Conservation (phyloP, 2,888 invertebrate species). For the Mimachlamys varia region DNA sequence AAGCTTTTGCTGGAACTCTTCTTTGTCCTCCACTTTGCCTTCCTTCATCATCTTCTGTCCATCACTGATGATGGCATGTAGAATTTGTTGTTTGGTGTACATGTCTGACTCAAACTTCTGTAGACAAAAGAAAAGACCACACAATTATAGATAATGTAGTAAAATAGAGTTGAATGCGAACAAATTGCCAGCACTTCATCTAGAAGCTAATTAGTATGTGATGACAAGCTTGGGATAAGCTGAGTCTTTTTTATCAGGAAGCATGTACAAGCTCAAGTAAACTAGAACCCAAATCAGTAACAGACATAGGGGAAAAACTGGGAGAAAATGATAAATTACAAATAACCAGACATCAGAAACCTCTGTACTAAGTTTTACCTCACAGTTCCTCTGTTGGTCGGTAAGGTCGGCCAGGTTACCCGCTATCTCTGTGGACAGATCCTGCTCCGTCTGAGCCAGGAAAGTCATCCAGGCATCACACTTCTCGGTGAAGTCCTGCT, state of each 20-base stretch:
- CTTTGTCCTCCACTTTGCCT: slow-evolving; percentile 72
- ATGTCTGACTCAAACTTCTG: slow-evolving; percentile 78
- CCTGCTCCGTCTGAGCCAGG: slow-evolving; percentile 76
- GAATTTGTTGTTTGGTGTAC: slow-evolving; percentile 76
- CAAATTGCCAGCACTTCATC: too few relatives aligned
- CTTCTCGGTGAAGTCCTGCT: slow-evolving; percentile 78
- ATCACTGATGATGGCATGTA: slow-evolving; percentile 78
- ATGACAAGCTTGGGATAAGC: too few relatives aligned
- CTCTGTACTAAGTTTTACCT: slow-evolving; percentile 62
- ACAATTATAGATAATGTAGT: background rate
- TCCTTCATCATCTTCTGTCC: slow-evolving; percentile 75
- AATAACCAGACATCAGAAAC: too few relatives aligned
- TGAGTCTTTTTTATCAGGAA: too few relatives aligned
- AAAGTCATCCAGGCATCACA: slow-evolving; percentile 79
- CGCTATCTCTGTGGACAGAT: slow-evolving; percentile 73
- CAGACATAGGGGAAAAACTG: too few relatives aligned
- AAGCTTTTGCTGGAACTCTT: slow-evolving; percentile 78
- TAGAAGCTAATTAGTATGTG: too few relatives aligned
- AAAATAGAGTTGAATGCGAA: too few relatives aligned
- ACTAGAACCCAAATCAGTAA: too few relatives aligned
- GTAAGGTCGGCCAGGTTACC: slow-evolving; percentile 75
- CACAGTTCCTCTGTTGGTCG: slow-evolving; percentile 75
- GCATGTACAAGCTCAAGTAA: too few relatives aligned
- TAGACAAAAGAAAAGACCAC: slow-evolving; percentile 38
- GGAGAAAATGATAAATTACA: too few relatives aligned